Percentiles rank a stretch among this genome's conserved stretches.
Evolutionary conservation across 2,888 invertebrate species (phyloP).

Genomic region (Cacoxenus indagator): DNA sequence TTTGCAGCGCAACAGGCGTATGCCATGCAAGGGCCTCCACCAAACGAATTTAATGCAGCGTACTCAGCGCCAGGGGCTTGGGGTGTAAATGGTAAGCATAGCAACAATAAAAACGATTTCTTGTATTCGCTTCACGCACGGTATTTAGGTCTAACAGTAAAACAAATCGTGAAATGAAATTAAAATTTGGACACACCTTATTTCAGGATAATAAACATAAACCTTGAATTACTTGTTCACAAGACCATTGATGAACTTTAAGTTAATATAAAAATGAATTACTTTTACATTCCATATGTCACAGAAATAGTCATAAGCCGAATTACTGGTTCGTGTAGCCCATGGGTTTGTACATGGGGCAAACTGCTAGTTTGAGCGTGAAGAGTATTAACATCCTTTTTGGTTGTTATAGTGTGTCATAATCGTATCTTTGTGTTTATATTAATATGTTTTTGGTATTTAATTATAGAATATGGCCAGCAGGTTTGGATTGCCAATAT

Average conservation of each 20-base stretch:
- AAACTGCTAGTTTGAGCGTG: too few relatives aligned
- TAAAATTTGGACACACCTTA: background rate
- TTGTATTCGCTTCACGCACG: background rate
- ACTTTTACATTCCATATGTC: too few relatives aligned
- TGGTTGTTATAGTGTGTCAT: too few relatives aligned
- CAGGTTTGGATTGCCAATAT: slow-evolving; percentile 55
- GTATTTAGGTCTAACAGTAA: too few relatives aligned
- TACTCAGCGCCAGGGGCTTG: slow-evolving; percentile 61
- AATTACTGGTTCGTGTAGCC: too few relatives aligned
- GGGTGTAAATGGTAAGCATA: slow-evolving; percentile 58
- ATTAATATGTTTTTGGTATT: background rate
- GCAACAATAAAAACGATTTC: background rate
- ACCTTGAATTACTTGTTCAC: too few relatives aligned
- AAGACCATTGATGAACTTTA: too few relatives aligned
- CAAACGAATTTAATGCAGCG: slow-evolving; percentile 49
- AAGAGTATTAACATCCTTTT: too few relatives aligned
- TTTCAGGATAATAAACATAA: background rate
- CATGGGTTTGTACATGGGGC: too few relatives aligned
- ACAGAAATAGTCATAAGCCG: too few relatives aligned
- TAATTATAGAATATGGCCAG: slow-evolving; percentile 58
- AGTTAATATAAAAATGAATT: too few relatives aligned
- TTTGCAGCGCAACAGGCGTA: slow-evolving; percentile 49
- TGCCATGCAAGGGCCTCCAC: slow-evolving; percentile 51
- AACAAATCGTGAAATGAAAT: background rate
- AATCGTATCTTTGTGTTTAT: too few relatives aligned